Conservation (phyloP, 1,140 invertebrate genomes). For the Orchesella cincta region DNA sequence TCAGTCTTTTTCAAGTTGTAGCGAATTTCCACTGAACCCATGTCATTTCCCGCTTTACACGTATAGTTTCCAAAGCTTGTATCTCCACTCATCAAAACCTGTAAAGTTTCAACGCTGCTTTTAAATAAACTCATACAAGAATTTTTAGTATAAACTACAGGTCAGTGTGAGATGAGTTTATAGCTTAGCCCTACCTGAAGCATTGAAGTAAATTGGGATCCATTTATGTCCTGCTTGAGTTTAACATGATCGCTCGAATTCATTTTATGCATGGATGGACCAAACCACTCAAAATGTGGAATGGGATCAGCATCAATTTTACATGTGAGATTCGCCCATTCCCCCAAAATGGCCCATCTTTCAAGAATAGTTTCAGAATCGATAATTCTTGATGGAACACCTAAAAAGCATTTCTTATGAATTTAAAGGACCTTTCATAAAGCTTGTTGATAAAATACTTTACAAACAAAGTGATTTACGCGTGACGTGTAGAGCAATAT, state of each 20-base stretch:
- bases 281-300: constrained; percentile 27
- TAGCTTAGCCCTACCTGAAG: too few species aligned
- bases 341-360: constrained; percentile 11
- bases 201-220: not conserved
- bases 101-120: too few species aligned
- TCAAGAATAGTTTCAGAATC: constrained; percentile 15
- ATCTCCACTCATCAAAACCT: constrained; percentile 29
- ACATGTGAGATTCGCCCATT: constrained; percentile 27
- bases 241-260: constrained; percentile 29
- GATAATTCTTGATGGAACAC: not conserved
- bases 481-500: constrained; percentile 48
- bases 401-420: not conserved
- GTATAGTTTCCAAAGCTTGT: constrained; percentile 37
- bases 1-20: constrained; percentile 31
- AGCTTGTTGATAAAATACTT: too few species aligned
- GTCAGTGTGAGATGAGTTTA: too few species aligned
- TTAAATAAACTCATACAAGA: too few species aligned
- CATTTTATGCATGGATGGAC: not conserved
- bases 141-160: too few species aligned
- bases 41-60: constrained; percentile 30
- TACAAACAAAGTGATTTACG: constrained; percentile 46
- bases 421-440: not conserved
- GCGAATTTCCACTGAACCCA: constrained; percentile 13
- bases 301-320: constrained; percentile 27
- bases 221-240: constrained; percentile 27